Evolutionary conservation across 1,140 invertebrate species (phyloP), one percentile per base, ranked within the genome.

Genomic region (Branchinecta lynchi): DNA sequence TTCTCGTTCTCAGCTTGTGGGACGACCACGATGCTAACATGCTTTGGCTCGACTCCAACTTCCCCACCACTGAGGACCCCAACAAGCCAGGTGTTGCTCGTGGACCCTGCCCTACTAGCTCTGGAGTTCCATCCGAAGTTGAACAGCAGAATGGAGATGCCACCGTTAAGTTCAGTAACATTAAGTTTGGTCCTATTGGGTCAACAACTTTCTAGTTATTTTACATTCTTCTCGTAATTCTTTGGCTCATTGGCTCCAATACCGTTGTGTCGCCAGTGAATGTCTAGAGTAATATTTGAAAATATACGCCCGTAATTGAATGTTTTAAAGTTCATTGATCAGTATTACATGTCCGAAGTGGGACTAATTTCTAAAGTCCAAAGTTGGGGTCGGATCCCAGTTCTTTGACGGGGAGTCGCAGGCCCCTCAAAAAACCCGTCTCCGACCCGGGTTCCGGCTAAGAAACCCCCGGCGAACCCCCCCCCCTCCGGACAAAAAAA

Each of bases 11-110:
- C 68, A 72, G 70, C 60, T 44, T 74, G 44, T 74, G 73, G 73
- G 73, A 74, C 45, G 73, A 74, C 43, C 73, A 73, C 69, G 72
- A 72, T 67, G 71, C 70, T 65, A 68, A 72, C 51, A 74, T 74
- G 73, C 60, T 74, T 15, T 73, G 73, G 73, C 68, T 73, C 43
- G 73, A 74, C 65, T 69, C 60, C 44, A 70, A 72, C 72, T 74
- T 67, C 68, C 73, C 73, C 2, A 17, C 69, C n/a, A 69, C 44
- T 66, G 60, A 43, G 32, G 72, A 73, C 46, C 69, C 71, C 20
- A 73, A 67, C 69, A 46, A 69, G 44, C 73, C 72, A 9, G 73
- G 73, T 66, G 66, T 74, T 32, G 66, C 67, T 60, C 70, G 72
- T 32, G 73, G 73, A 9, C 69, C 73, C 21, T 74, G 72, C 65